These are phyloP conservation scores for Limnephilus marmoratus DNA, from an alignment of 2,888 invertebrate species.

Conservation along the genomic window DNA sequence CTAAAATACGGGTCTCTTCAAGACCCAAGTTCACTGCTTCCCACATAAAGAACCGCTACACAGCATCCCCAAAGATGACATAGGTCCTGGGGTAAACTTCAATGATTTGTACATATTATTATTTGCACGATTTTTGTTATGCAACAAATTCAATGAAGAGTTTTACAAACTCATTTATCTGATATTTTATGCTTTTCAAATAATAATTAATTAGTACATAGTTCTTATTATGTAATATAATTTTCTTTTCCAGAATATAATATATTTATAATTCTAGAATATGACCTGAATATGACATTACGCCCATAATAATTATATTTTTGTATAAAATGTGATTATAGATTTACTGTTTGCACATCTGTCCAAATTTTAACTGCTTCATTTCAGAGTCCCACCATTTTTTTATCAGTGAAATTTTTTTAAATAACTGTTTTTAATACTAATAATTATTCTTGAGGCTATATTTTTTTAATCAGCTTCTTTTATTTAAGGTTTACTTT, in stretches of 20 bases:
- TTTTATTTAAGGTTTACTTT: not conserved
- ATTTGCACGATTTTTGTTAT: not conserved
- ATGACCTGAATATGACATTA: not conserved
- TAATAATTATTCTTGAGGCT: not conserved
- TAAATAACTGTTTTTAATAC: too few relatives aligned
- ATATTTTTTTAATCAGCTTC: not conserved
- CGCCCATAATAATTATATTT: slow-evolving; percentile 18
- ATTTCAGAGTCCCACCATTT: not conserved
- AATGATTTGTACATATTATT: not conserved
- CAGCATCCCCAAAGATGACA: too few relatives aligned
- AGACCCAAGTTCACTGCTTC: too few relatives aligned
- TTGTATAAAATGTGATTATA: slow-evolving; percentile 29
- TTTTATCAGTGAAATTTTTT: not conserved
- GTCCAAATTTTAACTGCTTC: not conserved
- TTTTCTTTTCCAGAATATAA: not conserved
- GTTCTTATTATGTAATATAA: not conserved
- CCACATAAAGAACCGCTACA: too few relatives aligned
- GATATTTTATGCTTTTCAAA: not conserved
- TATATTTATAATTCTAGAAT: not conserved
- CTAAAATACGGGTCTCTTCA: too few relatives aligned
- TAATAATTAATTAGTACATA: not conserved
- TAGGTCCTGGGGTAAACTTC: not conserved
- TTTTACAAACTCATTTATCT: not conserved
- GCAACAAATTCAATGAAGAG: not conserved
- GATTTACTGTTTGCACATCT: slow-evolving; percentile 18